Evolutionary conservation across 2,888 invertebrate species (phyloP).

Genomic region (Megamerina dolium): DNA sequence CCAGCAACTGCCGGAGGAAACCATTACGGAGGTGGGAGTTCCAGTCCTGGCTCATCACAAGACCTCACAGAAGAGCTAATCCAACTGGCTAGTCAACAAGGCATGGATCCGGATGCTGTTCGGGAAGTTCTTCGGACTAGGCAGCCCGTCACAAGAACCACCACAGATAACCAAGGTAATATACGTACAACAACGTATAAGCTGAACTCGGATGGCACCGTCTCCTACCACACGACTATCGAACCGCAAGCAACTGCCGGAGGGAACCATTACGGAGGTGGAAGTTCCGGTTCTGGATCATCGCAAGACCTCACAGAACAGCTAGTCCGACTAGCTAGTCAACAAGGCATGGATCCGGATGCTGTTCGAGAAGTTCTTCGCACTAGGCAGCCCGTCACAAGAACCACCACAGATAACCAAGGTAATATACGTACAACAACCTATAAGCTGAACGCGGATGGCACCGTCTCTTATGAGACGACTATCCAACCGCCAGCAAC

Average conservation of each 20-base stretch:
- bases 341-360: conserved; percentile 28
- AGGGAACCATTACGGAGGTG: no score
- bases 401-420: conserved; percentile 18
- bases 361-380: conserved; percentile 28
- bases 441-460: conserved; percentile 27
- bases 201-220: conserved; percentile 24
- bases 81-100: no score
- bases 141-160: conserved; percentile 27
- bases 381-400: conserved; percentile 28
- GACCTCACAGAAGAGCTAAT: no score
- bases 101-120: conserved; percentile 26
- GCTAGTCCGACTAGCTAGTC: no score
- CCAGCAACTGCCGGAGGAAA: no score
- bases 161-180: conserved; percentile 22
- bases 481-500: no score
- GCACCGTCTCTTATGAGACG: conserved; percentile 20
- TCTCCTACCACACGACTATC: no score
- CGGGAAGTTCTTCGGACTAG: conserved; percentile 28
- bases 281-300: no score
- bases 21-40: no score
- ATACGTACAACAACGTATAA: conserved; percentile 26
- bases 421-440: conserved; percentile 26
- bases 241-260: no score
- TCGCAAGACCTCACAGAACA: no score
- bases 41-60: no score